Base-by-base conservation (phyloP, 2,888 invertebrate species). In the Tridacna crocea region DNA sequence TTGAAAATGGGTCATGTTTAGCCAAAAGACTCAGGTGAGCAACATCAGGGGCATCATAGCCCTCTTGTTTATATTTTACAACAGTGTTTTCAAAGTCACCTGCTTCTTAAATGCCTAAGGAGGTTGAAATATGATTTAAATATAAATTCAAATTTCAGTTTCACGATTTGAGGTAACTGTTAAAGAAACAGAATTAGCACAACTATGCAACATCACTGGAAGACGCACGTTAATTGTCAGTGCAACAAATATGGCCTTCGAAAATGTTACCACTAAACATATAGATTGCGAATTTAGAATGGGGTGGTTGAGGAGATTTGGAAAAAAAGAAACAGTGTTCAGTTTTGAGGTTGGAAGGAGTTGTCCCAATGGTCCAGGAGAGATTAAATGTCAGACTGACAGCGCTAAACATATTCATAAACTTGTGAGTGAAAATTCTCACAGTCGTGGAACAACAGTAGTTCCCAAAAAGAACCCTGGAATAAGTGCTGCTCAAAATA, bases 301-400 rank as follows among this genome's bases (percentile, higher is more conserved):
- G 3, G 22, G 70, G 15, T 83, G 79, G 83, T 63, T 85, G 77
- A 76, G 85, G 66, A 75, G 80, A 12, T 85, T 83, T 81, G 83
- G 83, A 11, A 86, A 82, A 61, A 77, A 79, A 63, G 65, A 72
- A 22, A n/a, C 6, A 13, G 26, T 81, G 27, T 90, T 91, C 11
- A 66, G 51, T 58, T 90, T 94, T 82, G 92, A 93, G 84, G 91
- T 93, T 51, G 94, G 94, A 0, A 84, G 93, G 58, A 92, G 92
- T 66, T 93, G 93, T 84, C 76, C 86, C 11, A 91, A 93, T 73
- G 93, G 93, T 26, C 91, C 82, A 63, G 90, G 90, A 8, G 68
- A 80, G 26, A 83, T 90, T 48, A 72, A 58, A n/a, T 87, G 88
- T 75, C 55, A 72, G n/a, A 87, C 89, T 3, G 51, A 55, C 6